Evolutionary conservation across 1,140 invertebrate genomes (phyloP), one percentile per base, ranked within the genome.

Genomic region (Bombus breviceps): DNA sequence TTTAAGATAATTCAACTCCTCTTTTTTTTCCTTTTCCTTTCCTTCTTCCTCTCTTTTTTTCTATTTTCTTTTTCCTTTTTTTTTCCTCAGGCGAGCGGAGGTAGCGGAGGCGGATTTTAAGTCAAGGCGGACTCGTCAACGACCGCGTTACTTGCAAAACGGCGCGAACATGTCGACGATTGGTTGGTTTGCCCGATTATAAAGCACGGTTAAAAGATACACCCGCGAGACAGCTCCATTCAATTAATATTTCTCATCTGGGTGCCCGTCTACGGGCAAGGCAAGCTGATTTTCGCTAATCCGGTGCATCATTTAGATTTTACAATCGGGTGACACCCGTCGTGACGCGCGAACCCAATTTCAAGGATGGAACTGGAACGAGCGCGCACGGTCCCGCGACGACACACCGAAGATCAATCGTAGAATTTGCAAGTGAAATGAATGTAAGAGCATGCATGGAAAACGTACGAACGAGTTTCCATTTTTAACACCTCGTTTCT

Each of bases 391-490:
- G 10, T 3, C 59, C 13, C 22, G 12, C 8, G 71, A 41, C 41
- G 71, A 41, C 41, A 28, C 37, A 39, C 57, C 53, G 41, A 86
- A 72, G 81, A 86, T 62, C 78, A 86, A 77, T 83, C 81, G 81
- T 84, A 68, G 68, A 86, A 84, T 79, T 84, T 83, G 75, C 80
- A 86, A 82, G 59, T 83, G 62, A 83, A 83, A 83, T 78, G 82
- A 83, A 78, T 57, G 64, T 83, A 83, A 83, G 82, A 83, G 82
- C 82, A 77, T 59, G 74, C 64, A 78, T 69, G 74, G 64, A 22
- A 83, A 78, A 77, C 82, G 62, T 83, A 78, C 71, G 43, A 69
- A 66, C 37, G 47, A 77, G 15, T 77, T 71, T 78, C 71, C 74
- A 43, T 78, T 83, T 78, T 78, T 68, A 78, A 78, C 74, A 74